These are phyloP conservation scores for Phymatocera aterrima DNA, from an alignment of 2,888 invertebrate genomes.

Conservation along the genomic window DNA sequence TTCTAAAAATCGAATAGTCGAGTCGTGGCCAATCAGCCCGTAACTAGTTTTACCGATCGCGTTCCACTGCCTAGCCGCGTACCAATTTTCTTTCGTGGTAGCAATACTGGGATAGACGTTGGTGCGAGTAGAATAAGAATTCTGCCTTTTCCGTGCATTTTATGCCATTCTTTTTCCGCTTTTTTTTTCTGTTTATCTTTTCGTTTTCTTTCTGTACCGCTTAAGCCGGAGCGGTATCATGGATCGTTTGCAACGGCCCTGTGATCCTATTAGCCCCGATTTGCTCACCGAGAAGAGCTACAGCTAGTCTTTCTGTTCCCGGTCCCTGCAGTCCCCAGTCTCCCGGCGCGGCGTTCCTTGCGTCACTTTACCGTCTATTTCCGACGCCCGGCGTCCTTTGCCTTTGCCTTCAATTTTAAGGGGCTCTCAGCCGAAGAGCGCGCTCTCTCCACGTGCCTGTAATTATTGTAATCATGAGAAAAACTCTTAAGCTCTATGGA, in stretches of 20 bases:
- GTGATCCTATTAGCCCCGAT: conserved; percentile 69
- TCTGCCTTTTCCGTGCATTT: not conserved
- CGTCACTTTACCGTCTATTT: conserved; percentile 61
- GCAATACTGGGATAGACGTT: not conserved
- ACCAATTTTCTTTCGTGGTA: not conserved
- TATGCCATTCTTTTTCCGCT: not conserved
- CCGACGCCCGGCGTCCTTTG: conserved; percentile 49
- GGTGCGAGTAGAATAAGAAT: not conserved
- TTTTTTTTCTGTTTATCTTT: conserved; percentile 4
- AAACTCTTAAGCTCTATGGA: conserved; percentile 45
- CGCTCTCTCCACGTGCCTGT: conserved; percentile 68
- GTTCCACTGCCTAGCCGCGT: not conserved
- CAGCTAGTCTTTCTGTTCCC: conserved; percentile 46
- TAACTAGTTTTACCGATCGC: not conserved
- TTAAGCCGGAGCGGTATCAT: conserved; percentile 64
- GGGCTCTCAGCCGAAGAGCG: conserved; percentile 30
- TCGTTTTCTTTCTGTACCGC: not conserved
- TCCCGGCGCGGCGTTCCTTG: conserved; percentile 52
- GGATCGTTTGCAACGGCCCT: conserved; percentile 67
- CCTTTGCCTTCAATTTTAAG: conserved; percentile 52
- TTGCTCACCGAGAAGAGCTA: conserved; percentile 60
- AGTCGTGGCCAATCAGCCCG: not conserved
- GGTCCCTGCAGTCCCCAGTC: conserved; percentile 50
- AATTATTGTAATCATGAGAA: conserved; percentile 71
- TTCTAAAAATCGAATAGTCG: no score